phyloP scores from a whole-genome alignment of 1,140 invertebrate genomes.

The Conopomorpha cramerella region DNA sequence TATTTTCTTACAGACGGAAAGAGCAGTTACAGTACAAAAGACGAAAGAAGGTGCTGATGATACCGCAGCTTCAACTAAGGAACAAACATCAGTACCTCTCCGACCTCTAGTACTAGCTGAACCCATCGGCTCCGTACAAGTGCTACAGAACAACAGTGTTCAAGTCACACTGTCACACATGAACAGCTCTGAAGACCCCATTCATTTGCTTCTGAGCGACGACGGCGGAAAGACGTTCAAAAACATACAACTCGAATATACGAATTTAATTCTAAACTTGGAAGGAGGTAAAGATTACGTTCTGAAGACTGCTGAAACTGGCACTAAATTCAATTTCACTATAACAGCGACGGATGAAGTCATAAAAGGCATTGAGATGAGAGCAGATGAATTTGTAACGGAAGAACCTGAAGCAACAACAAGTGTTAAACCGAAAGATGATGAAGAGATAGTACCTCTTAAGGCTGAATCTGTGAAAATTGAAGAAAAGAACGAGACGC shows the following conservation, averaged over 20 bases:
- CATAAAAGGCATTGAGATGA: slow-evolving; percentile 2
- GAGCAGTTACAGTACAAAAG: too few species aligned
- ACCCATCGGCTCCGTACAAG: slow-evolving; percentile 47
- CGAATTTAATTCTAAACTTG: slow-evolving; percentile 37
- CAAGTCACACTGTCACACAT: slow-evolving; percentile 45
- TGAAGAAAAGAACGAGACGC: slow-evolving; percentile 26
- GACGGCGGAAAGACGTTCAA: slow-evolving; percentile 40
- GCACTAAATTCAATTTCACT: slow-evolving; percentile 50
- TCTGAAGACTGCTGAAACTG: slow-evolving; percentile 51
- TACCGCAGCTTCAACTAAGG: too few species aligned
- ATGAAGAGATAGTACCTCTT: too few species aligned
- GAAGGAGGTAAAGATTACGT: slow-evolving; percentile 50
- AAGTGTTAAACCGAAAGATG: too few species aligned
- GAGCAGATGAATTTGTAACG: too few species aligned
- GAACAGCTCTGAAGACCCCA: slow-evolving; percentile 34
- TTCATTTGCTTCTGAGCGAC: slow-evolving; percentile 43
- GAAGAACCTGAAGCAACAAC: too few species aligned
- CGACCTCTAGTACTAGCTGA: slow-evolving; percentile 36
- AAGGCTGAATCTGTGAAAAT: too few species aligned
- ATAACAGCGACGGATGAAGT: slow-evolving; percentile 30
- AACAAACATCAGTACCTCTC: too few species aligned
- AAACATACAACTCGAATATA: slow-evolving; percentile 39
- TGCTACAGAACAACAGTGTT: slow-evolving; percentile 47
- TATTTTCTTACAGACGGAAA: too few species aligned
- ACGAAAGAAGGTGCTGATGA: too few species aligned